phyloP scores from a whole-genome alignment of 2,888 invertebrate genomes.

The Osmoderma eremita region DNA sequence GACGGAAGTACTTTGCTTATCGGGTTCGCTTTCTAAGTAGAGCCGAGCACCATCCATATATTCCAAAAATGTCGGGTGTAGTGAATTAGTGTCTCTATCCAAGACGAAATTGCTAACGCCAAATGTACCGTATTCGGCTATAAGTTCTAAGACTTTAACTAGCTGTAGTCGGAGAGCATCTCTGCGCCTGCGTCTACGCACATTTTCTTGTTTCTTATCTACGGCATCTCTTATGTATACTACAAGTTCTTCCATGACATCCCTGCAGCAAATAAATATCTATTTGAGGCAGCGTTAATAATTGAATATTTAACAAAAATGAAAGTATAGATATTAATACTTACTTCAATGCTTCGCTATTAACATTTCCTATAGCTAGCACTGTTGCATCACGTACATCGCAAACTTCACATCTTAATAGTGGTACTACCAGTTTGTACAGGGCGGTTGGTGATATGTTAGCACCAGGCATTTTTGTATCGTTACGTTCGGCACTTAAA shows the following conservation, averaged over 20 bases:
- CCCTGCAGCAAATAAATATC: slow-evolving; percentile 68
- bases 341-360: slow-evolving; percentile 93
- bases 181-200: slow-evolving; percentile 87
- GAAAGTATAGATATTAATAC: slow-evolving; percentile 51
- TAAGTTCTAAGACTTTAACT: slow-evolving; percentile 89
- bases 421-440: slow-evolving; percentile 92
- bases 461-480: slow-evolving; percentile 77
- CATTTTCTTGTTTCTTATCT: slow-evolving; percentile 97
- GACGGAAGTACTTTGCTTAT: slow-evolving; percentile 89
- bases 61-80: slow-evolving; percentile 90
- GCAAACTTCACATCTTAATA: slow-evolving; percentile 90
- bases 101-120: slow-evolving; percentile 70
- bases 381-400: slow-evolving; percentile 96
- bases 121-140: slow-evolving; percentile 91
- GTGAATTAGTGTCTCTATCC: slow-evolving; percentile 75
- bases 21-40: slow-evolving; percentile 92
- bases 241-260: slow-evolving; percentile 94
- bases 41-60: slow-evolving; percentile 94
- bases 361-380: slow-evolving; percentile 93
- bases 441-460: slow-evolving; percentile 85
- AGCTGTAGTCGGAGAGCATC: slow-evolving; percentile 93
- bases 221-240: slow-evolving; percentile 94
- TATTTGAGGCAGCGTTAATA: too few species aligned
- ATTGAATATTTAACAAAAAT: slow-evolving; percentile 2
- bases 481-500: slow-evolving; percentile 82